Base-by-base conservation (phyloP, 2,113 vertebrate genomes). In the Nesogale talazaci region DNA sequence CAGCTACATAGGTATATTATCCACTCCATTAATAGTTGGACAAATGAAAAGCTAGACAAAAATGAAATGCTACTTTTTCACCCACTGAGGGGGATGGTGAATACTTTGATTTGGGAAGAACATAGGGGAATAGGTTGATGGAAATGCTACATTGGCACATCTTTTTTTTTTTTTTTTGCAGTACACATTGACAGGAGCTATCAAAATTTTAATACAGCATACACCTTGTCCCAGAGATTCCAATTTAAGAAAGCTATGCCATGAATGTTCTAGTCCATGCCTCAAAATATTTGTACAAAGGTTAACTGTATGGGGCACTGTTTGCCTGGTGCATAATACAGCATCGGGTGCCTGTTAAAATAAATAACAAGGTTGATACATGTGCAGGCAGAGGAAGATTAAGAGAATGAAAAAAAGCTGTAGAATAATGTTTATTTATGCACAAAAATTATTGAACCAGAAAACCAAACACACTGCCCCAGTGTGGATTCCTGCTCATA, bases 181-280 rank as follows among this genome's bases (percentile, higher is more conserved):
- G 67, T 65, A 88, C 69, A 57, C 83, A 87, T 87, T 27, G 57
- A 93, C 74, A 91, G 81, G 82, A 81, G 56, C 40, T 75, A 77
- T 16, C 74, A 76, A 92, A 72, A 76, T 87, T 83, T 56, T 72
- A 91, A 95, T 89, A 74, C 93, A 86, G 70, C 38, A 34, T 61
- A 69, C 40, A 46, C 61, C 92, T 82, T 94, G 93, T 78, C 84
- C 81, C 46, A 86, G 82, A 92, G 94, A 94, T 88, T 86, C 74
- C 70, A 87, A 63, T 78, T 86, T 42, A 69, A 92, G 94, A 38
- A 92, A 78, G 46, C n/a, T 56, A 36, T 22, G 42, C 19, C 75
- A 70, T 22, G 70, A 75, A 40, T 34, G 69, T 8, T 70, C 12
- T 69, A 74, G 2, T 20, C 34, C 9, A 29, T 25, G 20, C 82